Conservation (phyloP, 2,888 invertebrate species). For the Parnassius orleans region DNA sequence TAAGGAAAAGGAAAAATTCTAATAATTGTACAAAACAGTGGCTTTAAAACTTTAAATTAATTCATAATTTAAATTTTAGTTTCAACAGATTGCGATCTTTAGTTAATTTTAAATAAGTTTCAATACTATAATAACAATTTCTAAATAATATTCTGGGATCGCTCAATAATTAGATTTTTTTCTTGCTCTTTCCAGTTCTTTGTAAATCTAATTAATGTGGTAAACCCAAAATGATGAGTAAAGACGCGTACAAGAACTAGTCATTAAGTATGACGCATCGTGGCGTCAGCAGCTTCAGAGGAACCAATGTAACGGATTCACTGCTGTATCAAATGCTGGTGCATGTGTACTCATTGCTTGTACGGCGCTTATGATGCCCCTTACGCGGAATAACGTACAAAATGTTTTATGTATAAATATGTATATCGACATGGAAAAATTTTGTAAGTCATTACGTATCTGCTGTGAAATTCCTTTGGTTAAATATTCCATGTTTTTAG, state of each 20-base stretch:
- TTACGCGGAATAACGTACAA: slow-evolving; percentile 10
- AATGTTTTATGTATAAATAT: slow-evolving; percentile 2
- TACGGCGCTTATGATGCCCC: slow-evolving; percentile 1
- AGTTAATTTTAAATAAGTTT: too few relatives aligned
- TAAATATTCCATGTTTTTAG: slow-evolving; percentile 25
- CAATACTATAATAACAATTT: too few relatives aligned
- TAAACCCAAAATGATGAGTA: background rate
- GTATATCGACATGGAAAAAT: slow-evolving; percentile 21
- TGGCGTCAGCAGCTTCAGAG: slow-evolving; percentile 10
- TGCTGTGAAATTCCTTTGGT: slow-evolving; percentile 22
- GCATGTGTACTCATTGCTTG: slow-evolving; percentile 11
- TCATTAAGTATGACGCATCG: slow-evolving; percentile 23
- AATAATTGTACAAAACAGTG: too few relatives aligned
- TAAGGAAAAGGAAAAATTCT: too few relatives aligned
- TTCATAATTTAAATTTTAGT: too few relatives aligned
- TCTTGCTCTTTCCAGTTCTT: too few relatives aligned
- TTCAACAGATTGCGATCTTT: too few relatives aligned
- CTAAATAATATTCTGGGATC: too few relatives aligned
- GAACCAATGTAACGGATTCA: slow-evolving; percentile 6
- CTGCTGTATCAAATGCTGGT: slow-evolving; percentile 18
- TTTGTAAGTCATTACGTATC: slow-evolving; percentile 15
- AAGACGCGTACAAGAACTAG: slow-evolving; percentile 4
- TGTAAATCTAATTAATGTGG: background rate
- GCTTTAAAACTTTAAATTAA: too few relatives aligned
- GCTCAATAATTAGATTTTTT: too few relatives aligned